Conservation (phyloP, 1,140 invertebrate species). For the Probaryconus sp. region DNA sequence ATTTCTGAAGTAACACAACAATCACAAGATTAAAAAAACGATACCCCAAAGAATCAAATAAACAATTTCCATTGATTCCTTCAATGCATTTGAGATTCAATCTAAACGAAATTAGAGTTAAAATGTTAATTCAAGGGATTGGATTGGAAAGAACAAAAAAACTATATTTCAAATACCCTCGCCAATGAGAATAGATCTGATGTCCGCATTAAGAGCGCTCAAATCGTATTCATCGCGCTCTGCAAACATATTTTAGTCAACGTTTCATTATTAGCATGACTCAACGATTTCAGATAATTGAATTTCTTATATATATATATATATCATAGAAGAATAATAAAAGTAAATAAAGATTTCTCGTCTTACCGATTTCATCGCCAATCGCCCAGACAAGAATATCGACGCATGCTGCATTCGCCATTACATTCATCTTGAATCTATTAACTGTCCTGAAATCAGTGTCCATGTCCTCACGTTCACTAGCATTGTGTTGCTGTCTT, state of each 20-base stretch:
- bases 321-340: too few relatives aligned
- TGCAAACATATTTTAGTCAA: conserved; percentile 80
- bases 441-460: conserved; percentile 88
- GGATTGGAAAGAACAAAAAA: conserved; percentile 43
- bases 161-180: conserved; percentile 75
- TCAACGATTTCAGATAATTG: too few relatives aligned
- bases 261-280: conserved; percentile 32
- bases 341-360: neutral
- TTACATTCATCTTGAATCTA: conserved; percentile 96
- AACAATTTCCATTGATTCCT: too few relatives aligned
- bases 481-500: conserved; percentile 86
- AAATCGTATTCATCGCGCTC: conserved; percentile 86
- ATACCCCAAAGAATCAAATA: too few relatives aligned
- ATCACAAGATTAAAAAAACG: too few relatives aligned
- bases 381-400: conserved; percentile 98
- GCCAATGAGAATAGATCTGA: conserved; percentile 85
- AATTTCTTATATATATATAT: too few relatives aligned
- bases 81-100: too few relatives aligned
- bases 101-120: conserved; percentile 17
- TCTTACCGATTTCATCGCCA: conserved; percentile 94
- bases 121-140: conserved; percentile 29
- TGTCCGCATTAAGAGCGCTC: conserved; percentile 85
- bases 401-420: conserved; percentile 97
- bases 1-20: too few relatives aligned
- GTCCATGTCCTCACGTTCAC: conserved; percentile 89